Base-by-base conservation (phyloP, 1,140 invertebrate species). In the Cataglyphis hispanica region DNA sequence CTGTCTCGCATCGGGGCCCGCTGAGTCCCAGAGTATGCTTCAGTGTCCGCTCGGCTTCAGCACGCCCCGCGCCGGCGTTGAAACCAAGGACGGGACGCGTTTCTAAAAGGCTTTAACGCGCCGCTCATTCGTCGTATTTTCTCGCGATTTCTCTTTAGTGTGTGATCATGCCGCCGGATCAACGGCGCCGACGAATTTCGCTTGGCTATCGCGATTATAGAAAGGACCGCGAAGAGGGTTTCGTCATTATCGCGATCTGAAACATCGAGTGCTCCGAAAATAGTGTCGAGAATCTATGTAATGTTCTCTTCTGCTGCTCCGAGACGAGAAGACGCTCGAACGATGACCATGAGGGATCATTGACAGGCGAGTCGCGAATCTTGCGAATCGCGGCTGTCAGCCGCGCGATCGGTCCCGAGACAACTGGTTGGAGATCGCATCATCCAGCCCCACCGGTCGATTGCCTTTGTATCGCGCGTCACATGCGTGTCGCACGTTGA, bases 401-500 rank as follows among this genome's bases (percentile, higher is more conserved):
- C 10, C 2, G 37, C 66, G 16, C 16, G 63, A 27, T 27, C 34
- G 34, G 16, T 11, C 13, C 40, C 37, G 22, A 50, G 22, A 69
- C 22, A 22, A 34, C 37, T 43, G 63, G 70, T 31, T 50, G 10
- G 58, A 63, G 56, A 75, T 75, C 46, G 40, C 37, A n/a, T 56
- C 61, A 19, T 34, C 40, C 37, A 25, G 16, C 8, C 40, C 25
- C 22, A 34, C 22, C 70, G 84, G 78, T 80, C 76, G 86, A 76
- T 75, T 85, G 80, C 83, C 88, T 92, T 89, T 89, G 86, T 75
- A 81, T 66, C 74, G 76, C 61, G 64, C 87, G 87, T 50, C 16
- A 16, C 46, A 88, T 90, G 87, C 87, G 81, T 78, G 88, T 85
- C 78, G 88, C 86, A 83, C 93, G 93, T 93, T 94, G 92, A 93